phyloP scores from a whole-genome alignment of 2,797 vertebrate species.

The Propithecus perrieri region DNA sequence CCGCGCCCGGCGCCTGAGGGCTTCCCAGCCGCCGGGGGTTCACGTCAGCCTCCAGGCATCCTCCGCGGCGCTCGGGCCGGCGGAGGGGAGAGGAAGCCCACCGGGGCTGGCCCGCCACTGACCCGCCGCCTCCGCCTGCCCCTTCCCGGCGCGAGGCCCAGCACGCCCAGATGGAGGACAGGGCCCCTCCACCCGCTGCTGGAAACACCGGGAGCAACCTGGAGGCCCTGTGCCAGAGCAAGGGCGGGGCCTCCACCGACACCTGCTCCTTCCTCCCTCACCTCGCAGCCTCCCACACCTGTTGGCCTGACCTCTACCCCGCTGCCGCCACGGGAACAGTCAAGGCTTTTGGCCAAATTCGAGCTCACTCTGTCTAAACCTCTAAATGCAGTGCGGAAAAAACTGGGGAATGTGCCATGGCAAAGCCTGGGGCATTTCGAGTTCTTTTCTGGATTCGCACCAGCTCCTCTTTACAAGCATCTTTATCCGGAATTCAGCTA shows the following conservation, averaged over 20 bases:
- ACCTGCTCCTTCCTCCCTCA: slow-evolving; percentile 37
- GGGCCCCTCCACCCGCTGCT: background rate
- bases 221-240: background rate
- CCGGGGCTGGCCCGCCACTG: background rate
- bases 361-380: background rate
- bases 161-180: background rate
- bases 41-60: background rate
- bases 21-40: background rate
- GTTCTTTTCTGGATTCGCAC: background rate
- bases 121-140: background rate
- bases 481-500: background rate
- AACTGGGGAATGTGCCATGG: background rate
- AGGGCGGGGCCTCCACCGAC: background rate
- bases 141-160: background rate
- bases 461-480: background rate
- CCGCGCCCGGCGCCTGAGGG: background rate
- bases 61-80: background rate
- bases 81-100: background rate
- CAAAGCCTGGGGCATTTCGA: background rate
- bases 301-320: background rate
- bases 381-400: background rate
- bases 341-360: background rate
- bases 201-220: background rate
- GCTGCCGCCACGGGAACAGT: background rate
- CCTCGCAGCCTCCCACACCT: slow-evolving; percentile 13